These are phyloP conservation scores for Carduelis carduelis DNA, from an alignment of 2,797 vertebrate genomes.

Conservation along the genomic window DNA sequence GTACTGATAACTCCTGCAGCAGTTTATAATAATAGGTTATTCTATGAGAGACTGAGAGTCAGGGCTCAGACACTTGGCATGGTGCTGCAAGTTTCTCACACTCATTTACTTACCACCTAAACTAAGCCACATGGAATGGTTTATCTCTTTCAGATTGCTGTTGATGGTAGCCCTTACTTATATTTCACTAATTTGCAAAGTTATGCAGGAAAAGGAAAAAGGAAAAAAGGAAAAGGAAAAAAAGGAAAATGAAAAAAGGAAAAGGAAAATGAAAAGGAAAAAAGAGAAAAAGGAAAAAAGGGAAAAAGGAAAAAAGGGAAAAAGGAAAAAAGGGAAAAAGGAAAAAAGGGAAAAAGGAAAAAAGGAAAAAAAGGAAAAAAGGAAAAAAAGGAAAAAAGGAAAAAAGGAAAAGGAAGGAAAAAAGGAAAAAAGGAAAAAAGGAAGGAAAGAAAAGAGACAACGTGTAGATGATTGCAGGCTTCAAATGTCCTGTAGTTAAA, in stretches of 20 bases:
- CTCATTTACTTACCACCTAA: background rate
- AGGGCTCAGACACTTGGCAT: background rate
- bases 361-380: background rate
- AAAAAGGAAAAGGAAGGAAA: background rate
- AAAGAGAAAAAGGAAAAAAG: no score
- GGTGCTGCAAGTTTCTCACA: background rate
- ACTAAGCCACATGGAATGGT: background rate
- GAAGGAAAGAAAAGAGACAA: background rate
- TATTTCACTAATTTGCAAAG: background rate
- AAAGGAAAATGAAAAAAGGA: background rate
- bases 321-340: background rate
- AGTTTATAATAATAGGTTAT: background rate
- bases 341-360: background rate
- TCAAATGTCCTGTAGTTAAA: background rate
- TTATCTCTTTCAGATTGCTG: background rate
- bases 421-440: no score
- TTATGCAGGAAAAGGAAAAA: background rate
- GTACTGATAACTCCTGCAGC: background rate
- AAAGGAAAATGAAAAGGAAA: no score
- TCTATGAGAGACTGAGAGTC: background rate
- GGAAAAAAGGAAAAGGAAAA: background rate
- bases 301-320: no score
- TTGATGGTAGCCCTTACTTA: background rate
- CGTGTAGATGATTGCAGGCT: background rate
- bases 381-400: no score